phyloP scores from a whole-genome alignment of 2,113 vertebrate genomes.

The Lanius collurio region DNA sequence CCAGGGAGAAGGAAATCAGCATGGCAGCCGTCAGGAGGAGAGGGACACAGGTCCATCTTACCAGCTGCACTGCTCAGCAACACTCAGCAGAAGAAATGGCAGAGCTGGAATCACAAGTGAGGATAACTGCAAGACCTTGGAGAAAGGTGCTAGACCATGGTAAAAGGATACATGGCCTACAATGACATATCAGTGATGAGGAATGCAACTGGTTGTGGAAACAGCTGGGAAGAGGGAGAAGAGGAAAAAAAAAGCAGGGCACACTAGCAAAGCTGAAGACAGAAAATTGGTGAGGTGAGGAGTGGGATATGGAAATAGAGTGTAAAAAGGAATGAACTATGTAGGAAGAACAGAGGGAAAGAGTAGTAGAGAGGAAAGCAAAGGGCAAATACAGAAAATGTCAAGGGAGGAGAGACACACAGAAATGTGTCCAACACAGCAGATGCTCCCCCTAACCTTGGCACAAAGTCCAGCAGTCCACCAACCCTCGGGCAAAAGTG shows the following conservation, averaged over 20 bases:
- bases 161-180: neutral
- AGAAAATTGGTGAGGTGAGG: neutral
- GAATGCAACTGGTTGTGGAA: neutral
- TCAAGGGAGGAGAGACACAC: rapidly evolving
- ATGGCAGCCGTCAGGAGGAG: neutral
- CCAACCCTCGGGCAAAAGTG: neutral
- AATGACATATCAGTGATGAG: neutral
- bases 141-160: neutral
- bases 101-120: neutral
- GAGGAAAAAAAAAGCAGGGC: neutral
- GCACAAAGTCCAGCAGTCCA: neutral
- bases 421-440: neutral
- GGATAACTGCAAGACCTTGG: neutral
- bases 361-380: neutral
- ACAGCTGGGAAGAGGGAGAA: neutral
- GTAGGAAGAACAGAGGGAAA: neutral
- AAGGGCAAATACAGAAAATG: neutral
- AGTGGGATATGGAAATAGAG: neutral
- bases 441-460: neutral
- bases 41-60: neutral
- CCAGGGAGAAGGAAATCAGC: neutral
- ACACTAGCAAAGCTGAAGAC: neutral
- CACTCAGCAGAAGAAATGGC: neutral
- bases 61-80: neutral
- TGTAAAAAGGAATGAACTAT: neutral